phyloP scores from a whole-genome alignment of 2,113 vertebrate genomes.

The Barnardius zonarius region DNA sequence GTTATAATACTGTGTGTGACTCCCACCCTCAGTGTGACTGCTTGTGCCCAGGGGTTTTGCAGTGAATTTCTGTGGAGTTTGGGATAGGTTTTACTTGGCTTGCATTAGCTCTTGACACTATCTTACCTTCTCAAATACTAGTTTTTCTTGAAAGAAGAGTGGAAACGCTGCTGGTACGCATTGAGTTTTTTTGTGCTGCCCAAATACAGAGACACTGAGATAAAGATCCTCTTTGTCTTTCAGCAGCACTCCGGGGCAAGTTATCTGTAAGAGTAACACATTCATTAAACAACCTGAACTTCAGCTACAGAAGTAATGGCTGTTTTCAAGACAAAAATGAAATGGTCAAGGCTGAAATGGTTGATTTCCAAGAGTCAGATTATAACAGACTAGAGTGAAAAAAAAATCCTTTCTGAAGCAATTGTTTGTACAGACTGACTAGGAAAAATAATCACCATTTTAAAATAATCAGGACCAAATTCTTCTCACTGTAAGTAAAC shows the following conservation, averaged over 20 bases:
- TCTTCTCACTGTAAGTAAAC: background rate
- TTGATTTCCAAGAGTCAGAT: background rate
- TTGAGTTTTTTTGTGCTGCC: constrained; percentile 84
- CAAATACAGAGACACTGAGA: constrained; percentile 87
- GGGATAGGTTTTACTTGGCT: background rate
- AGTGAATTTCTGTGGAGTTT: background rate
- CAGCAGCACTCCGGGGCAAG: constrained; percentile 85
- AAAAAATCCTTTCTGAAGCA: background rate
- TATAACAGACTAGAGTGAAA: background rate
- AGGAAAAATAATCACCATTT: background rate
- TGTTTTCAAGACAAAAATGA: constrained; percentile 42
- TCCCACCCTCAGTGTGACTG: background rate
- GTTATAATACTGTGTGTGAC: background rate
- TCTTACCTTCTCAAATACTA: constrained; percentile 91
- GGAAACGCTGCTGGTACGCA: constrained; percentile 84
- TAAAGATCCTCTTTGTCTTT: constrained; percentile 82
- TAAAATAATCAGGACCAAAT: constrained; percentile 1
- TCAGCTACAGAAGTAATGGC: background rate
- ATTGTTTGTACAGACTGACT: background rate
- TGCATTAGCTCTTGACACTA: background rate
- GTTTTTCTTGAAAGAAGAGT: constrained; percentile 83
- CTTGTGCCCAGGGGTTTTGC: background rate
- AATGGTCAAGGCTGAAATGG: constrained; percentile 10
- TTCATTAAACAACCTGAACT: constrained; percentile 21
- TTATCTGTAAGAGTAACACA: constrained; percentile 78